These are phyloP conservation scores for Alloscopus bannaensis DNA, from an alignment of 2,888 invertebrate species.

Conservation along the genomic window DNA sequence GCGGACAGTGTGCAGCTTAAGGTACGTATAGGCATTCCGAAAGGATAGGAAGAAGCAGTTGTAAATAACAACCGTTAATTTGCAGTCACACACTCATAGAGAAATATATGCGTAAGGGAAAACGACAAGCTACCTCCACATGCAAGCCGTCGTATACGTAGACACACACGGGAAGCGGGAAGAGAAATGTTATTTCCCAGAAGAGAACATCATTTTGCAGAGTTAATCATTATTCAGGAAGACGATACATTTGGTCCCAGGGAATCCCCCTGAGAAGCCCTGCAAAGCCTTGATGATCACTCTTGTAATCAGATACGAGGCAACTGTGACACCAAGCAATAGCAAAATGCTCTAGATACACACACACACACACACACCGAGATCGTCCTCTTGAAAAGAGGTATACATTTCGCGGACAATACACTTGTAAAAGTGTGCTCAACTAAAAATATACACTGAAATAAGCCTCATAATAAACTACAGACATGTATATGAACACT, in stretches of 20 bases:
- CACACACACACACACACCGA: neutral
- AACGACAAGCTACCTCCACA: neutral
- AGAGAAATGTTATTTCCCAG: conserved; percentile 73
- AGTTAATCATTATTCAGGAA: conserved; percentile 73
- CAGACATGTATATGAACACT: too few relatives aligned
- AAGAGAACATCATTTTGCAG: conserved; percentile 72
- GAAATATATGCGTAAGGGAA: too few relatives aligned
- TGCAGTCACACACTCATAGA: conserved; percentile 35
- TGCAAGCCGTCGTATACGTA: neutral
- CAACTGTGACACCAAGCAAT: conserved; percentile 67
- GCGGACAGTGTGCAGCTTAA: conserved; percentile 10
- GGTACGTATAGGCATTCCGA: neutral
- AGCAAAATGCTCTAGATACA: neutral
- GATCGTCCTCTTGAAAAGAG: too few relatives aligned
- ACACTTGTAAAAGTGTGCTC: too few relatives aligned
- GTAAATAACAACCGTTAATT: conserved; percentile 63
- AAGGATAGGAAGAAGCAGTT: conserved; percentile 12
- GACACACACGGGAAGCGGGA: conserved; percentile 21
- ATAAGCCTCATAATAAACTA: too few relatives aligned
- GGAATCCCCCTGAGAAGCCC: conserved; percentile 69
- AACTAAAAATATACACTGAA: too few relatives aligned
- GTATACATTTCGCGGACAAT: too few relatives aligned
- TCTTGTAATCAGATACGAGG: conserved; percentile 72
- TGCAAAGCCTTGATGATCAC: conserved; percentile 70
- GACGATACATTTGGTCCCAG: conserved; percentile 73